Conservation (phyloP, 2,797 vertebrate species). For the Artibeus lituratus region DNA sequence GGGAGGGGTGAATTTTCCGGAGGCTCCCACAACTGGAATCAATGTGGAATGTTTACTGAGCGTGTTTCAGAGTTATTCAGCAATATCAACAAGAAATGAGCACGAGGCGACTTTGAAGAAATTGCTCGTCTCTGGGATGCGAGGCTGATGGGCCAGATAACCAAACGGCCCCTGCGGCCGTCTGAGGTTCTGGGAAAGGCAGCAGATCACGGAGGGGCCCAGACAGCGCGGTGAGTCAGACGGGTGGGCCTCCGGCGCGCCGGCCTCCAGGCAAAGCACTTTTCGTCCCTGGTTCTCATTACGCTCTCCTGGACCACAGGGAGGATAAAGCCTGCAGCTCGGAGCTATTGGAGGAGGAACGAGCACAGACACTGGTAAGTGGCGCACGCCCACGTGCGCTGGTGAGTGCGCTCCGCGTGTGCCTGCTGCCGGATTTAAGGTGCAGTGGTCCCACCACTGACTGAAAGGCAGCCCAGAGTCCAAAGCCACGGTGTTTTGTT, state of each 20-base stretch:
- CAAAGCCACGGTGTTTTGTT: neutral
- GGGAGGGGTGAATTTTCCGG: neutral
- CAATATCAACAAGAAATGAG: neutral
- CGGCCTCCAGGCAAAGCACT: neutral
- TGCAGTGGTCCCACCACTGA: neutral
- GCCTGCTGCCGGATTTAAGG: neutral
- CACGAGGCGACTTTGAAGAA: neutral
- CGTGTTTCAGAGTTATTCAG: neutral
- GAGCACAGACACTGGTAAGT: neutral
- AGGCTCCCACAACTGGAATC: neutral
- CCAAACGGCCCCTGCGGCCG: neutral
- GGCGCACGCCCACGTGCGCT: neutral
- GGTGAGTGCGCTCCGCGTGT: neutral
- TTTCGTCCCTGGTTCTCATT: neutral
- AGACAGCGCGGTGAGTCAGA: neutral
- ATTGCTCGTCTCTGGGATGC: neutral
- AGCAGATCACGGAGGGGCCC: neutral
- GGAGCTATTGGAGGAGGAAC: neutral
- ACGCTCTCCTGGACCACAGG: neutral
- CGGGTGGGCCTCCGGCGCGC: neutral
- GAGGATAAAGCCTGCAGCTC: neutral
- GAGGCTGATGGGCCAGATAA: neutral
- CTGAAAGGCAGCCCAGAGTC: neutral
- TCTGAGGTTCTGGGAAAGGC: neutral
- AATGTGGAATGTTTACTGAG: neutral